Evolutionary conservation across 2,888 invertebrate species (phyloP).

Genomic region (Pyrrhosoma nymphula): DNA sequence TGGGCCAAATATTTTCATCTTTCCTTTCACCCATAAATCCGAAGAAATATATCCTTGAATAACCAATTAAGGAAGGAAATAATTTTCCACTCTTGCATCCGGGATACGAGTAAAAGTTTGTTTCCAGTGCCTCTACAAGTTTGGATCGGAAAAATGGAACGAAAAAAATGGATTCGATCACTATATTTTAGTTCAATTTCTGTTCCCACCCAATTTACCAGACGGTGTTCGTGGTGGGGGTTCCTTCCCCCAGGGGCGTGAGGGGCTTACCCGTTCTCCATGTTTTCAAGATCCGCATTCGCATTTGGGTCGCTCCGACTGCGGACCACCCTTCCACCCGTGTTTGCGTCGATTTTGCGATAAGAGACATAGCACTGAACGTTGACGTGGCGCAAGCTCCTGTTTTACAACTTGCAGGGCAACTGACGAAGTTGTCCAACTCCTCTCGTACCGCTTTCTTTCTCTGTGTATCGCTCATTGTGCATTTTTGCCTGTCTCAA

Average conservation of each 20-base stretch:
- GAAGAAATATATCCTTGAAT: background rate
- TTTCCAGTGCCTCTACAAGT: background rate
- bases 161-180: background rate
- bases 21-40: too few relatives aligned
- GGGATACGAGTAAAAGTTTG: background rate
- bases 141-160: background rate
- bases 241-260: too few relatives aligned
- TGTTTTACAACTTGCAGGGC: background rate
- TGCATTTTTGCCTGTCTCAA: too few relatives aligned
- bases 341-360: background rate
- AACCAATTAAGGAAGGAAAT: background rate
- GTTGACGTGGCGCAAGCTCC: slow-evolving; percentile 1
- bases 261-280: background rate
- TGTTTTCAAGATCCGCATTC: background rate
- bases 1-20: too few relatives aligned
- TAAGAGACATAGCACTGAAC: background rate
- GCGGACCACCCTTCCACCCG: background rate
- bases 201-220: background rate
- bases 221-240: background rate
- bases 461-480: too few relatives aligned
- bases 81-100: background rate
- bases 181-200: background rate
- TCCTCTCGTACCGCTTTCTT: background rate
- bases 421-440: background rate
- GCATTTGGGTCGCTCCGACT: slow-evolving; percentile 1